phyloP scores from a whole-genome alignment of 37 sponge, comb jelly and placozoan species.

The Halisarca cf. caerulea region DNA sequence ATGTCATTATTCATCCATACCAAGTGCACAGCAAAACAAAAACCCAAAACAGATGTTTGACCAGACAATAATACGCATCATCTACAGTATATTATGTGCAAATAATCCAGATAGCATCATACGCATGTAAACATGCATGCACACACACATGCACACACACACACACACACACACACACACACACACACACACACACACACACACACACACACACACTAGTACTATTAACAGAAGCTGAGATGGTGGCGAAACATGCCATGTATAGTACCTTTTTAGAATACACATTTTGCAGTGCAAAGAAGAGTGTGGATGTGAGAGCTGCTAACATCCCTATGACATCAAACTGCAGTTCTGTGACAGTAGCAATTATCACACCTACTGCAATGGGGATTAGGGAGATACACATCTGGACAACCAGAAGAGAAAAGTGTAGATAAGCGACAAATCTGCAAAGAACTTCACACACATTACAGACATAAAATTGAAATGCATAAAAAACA shows the following conservation, averaged over 20 bases:
- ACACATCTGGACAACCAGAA: no score
- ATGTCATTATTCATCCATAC: no score
- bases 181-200: no score
- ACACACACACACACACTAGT: no score
- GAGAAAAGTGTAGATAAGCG: no score
- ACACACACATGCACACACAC: background rate
- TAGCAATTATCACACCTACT: slow-evolving; percentile 80
- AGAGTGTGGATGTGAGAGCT: slow-evolving; percentile 61
- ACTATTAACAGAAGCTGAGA: no score
- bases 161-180: no score
- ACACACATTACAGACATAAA: background rate
- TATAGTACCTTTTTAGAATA: slow-evolving; percentile 88
- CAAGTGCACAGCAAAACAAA: no score
- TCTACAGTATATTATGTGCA: background rate
- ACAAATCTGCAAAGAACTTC: background rate
- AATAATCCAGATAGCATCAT: background rate
- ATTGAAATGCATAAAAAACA: no score
- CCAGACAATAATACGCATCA: background rate
- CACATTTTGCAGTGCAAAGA: slow-evolving; percentile 75
- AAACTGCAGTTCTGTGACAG: slow-evolving; percentile 83
- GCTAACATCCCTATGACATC: slow-evolving; percentile 73
- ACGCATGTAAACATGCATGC: background rate
- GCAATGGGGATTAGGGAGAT: slow-evolving; percentile 80
- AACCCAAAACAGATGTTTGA: no score
- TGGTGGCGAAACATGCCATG: background rate